A percentile compares a stretch with the other conserved stretches of the same genome.
phyloP scores from a whole-genome alignment of 2,888 invertebrate genomes.

The Habroteleia sp. region DNA sequence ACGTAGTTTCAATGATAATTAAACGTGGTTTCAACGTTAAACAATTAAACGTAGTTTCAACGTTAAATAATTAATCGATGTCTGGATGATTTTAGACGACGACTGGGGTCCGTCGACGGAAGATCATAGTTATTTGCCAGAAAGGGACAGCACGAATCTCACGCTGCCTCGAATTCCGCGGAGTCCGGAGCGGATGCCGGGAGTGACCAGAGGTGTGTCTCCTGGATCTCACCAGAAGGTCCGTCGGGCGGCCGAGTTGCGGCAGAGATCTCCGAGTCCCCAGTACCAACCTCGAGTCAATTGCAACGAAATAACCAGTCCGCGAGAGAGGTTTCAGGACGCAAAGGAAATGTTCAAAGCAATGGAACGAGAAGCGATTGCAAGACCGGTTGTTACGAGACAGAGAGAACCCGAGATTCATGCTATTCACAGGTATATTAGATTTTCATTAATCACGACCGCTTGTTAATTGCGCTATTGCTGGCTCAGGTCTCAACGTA shows the following conservation, averaged over 20 bases:
- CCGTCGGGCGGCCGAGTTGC: slow-evolving; percentile 82
- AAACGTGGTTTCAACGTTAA: too few relatives aligned
- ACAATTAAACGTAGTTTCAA: too few relatives aligned
- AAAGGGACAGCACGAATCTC: slow-evolving; percentile 70
- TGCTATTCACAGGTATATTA: slow-evolving; percentile 57
- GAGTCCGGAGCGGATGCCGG: slow-evolving; percentile 75
- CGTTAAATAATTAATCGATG: not conserved
- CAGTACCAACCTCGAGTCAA: slow-evolving; percentile 80
- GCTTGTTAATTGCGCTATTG: too few relatives aligned
- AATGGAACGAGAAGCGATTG: slow-evolving; percentile 85
- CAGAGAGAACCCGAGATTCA: slow-evolving; percentile 71
- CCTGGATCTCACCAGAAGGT: slow-evolving; percentile 68
- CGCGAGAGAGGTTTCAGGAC: slow-evolving; percentile 91
- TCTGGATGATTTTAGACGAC: slow-evolving; percentile 84
- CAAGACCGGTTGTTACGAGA: slow-evolving; percentile 71
- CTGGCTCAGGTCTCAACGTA: too few relatives aligned
- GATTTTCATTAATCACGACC: too few relatives aligned
- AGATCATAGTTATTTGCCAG: slow-evolving; percentile 75
- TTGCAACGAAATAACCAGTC: slow-evolving; percentile 80
- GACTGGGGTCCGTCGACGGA: slow-evolving; percentile 84
- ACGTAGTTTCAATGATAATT: too few relatives aligned
- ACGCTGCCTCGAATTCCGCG: slow-evolving; percentile 76
- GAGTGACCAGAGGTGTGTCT: slow-evolving; percentile 69
- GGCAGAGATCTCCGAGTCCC: slow-evolving; percentile 80
- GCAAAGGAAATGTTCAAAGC: slow-evolving; percentile 93